Conservation (phyloP, 2,888 invertebrate species). For the Andricus curvator region DNA sequence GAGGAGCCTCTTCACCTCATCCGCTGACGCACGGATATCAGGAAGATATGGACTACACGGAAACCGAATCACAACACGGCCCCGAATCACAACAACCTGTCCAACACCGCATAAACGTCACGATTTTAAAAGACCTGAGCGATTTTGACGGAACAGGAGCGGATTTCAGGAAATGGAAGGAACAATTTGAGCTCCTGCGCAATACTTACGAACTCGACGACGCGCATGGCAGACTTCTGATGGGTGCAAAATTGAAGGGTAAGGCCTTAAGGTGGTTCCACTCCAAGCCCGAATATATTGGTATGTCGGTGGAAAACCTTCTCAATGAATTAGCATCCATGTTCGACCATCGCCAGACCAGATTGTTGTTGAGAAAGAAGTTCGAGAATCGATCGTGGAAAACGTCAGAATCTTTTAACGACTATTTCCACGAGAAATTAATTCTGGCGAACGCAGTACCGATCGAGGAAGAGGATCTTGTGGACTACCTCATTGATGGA, state of each 20-base stretch:
- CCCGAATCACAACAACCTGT: constrained; percentile 26
- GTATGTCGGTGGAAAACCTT: constrained; percentile 32
- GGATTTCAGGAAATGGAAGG: constrained; percentile 38
- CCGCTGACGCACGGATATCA: too few relatives aligned
- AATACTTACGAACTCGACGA: constrained; percentile 43
- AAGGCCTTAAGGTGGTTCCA: constrained; percentile 43
- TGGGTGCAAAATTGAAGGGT: constrained; percentile 41
- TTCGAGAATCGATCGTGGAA: constrained; percentile 44
- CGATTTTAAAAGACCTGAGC: constrained; percentile 37
- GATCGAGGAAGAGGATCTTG: background rate
- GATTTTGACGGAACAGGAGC: constrained; percentile 42
- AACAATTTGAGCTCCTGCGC: constrained; percentile 38
- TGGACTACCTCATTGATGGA: too few relatives aligned
- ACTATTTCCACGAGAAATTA: constrained; percentile 38
- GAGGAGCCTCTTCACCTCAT: background rate
- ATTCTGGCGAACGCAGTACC: constrained; percentile 37
- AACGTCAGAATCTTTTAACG: constrained; percentile 40
- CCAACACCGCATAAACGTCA: constrained; percentile 33
- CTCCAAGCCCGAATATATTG: constrained; percentile 44
- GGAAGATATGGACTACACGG: too few relatives aligned
- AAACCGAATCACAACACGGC: background rate
- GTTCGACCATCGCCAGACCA: constrained; percentile 43
- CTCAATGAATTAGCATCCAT: constrained; percentile 35
- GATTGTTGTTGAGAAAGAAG: constrained; percentile 38
- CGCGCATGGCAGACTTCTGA: constrained; percentile 38